Conservation (phyloP, 2,797 vertebrate species). For the Carduelis carduelis region DNA sequence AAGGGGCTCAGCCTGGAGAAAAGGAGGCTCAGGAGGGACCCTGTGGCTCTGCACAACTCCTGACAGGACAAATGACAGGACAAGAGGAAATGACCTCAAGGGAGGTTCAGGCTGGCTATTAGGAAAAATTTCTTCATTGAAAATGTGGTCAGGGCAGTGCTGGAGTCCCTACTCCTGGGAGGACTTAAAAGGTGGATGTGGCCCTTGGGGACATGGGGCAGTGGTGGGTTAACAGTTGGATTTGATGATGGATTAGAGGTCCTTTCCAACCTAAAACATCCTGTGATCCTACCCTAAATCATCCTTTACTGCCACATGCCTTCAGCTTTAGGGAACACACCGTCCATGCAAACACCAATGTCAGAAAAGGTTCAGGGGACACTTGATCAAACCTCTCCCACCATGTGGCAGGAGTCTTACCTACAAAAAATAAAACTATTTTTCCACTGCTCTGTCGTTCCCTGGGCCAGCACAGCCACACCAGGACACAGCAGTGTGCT, state of each 20-base stretch:
- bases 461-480: neutral
- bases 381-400: neutral
- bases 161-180: neutral
- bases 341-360: neutral
- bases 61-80: neutral
- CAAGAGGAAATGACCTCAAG: neutral
- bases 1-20: neutral
- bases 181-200: neutral
- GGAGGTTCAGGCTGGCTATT: neutral
- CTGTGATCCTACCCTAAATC: neutral
- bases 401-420: neutral
- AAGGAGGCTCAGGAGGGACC: neutral
- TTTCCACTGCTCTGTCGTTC: neutral
- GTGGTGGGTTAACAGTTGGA: neutral
- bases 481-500: neutral
- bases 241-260: neutral
- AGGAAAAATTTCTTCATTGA: neutral
- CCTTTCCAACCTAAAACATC: neutral
- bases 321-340: neutral
- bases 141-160: neutral
- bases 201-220: neutral
- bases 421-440: neutral
- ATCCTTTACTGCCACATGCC: neutral
- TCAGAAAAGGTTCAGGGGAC: neutral
- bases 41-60: accelerated